These are phyloP conservation scores for Penaeus indicus DNA, from an alignment of 1,140 invertebrate genomes.

Conservation along the genomic window DNA sequence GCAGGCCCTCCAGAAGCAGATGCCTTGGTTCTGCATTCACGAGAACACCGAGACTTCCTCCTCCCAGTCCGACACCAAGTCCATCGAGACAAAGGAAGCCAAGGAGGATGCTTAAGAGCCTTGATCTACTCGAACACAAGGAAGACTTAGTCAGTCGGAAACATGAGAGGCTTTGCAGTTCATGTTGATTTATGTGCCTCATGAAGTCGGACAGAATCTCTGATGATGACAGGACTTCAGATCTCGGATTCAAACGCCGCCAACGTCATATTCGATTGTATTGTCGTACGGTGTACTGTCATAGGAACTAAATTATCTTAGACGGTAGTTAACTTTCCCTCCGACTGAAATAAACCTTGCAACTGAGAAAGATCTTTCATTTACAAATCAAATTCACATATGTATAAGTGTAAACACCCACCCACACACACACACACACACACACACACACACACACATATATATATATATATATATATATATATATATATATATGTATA, in stretches of 20 bases:
- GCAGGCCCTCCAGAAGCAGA: slow-evolving; percentile 79
- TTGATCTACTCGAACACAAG: slow-evolving; percentile 57
- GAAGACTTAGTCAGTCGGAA: too few species aligned
- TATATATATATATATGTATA: slow-evolving; percentile 32
- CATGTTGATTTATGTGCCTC: slow-evolving; percentile 47
- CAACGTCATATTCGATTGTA: too few species aligned
- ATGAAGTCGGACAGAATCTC: too few species aligned
- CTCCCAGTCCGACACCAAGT: slow-evolving; percentile 17
- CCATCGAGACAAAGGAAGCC: not conserved
- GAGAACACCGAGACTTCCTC: slow-evolving; percentile 27
- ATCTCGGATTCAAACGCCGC: not conserved
- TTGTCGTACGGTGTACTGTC: too few species aligned
- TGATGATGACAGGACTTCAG: too few species aligned
- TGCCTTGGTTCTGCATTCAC: slow-evolving; percentile 75
- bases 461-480: slow-evolving; percentile 28
- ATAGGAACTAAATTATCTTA: too few species aligned
- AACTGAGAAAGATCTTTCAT: too few species aligned
- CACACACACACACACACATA: too few species aligned
- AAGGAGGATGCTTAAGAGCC: slow-evolving; percentile 50
- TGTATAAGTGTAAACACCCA: not conserved
- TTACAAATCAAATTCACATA: too few species aligned
- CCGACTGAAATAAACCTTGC: too few species aligned
- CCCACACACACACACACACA: too few species aligned
- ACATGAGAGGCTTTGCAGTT: not conserved
- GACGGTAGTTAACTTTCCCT: not conserved